Evolutionary conservation across 2,888 invertebrate species (phyloP).

Genomic region (Drosophila tanythrix): DNA sequence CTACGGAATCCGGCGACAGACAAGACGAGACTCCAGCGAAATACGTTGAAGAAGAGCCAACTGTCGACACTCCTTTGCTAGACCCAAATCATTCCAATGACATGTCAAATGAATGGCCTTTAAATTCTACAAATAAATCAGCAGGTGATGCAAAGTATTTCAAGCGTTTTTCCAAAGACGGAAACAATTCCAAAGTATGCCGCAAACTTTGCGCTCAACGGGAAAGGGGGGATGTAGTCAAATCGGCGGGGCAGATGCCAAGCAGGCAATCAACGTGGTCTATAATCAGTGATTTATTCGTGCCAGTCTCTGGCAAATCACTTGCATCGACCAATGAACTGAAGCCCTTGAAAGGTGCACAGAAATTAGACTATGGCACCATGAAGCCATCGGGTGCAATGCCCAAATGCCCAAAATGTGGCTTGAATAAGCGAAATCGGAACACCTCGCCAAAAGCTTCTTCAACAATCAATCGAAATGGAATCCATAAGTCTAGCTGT

Average conservation of each 20-base stretch:
- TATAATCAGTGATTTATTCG: conserved; percentile 24
- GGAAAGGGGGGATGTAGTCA: neutral
- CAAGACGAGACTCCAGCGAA: neutral
- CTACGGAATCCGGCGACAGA: conserved; percentile 10
- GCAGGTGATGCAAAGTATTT: conserved; percentile 49
- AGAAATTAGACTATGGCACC: conserved; percentile 20
- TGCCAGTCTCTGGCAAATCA: neutral
- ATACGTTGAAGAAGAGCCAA: neutral
- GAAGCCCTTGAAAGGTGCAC: conserved; percentile 5
- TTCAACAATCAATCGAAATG: neutral
- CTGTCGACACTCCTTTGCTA: neutral
- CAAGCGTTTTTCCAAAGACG: conserved; percentile 7
- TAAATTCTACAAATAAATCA: conserved; percentile 55
- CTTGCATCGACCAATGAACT: neutral
- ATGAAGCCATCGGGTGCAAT: neutral
- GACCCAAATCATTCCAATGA: conserved; percentile 26
- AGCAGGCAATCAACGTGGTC: conserved; percentile 41
- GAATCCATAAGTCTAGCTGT: conserved; percentile 1
- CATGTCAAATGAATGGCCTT: conserved; percentile 40
- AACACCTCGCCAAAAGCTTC: neutral
- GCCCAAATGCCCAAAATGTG: conserved; percentile 22
- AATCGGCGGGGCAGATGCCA: neutral
- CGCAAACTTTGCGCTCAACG: neutral
- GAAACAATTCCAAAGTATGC: neutral
- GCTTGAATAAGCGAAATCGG: conserved; percentile 5